These are phyloP conservation scores for Craniophora ligustri DNA, from an alignment of 2,888 invertebrate species.

Conservation along the genomic window DNA sequence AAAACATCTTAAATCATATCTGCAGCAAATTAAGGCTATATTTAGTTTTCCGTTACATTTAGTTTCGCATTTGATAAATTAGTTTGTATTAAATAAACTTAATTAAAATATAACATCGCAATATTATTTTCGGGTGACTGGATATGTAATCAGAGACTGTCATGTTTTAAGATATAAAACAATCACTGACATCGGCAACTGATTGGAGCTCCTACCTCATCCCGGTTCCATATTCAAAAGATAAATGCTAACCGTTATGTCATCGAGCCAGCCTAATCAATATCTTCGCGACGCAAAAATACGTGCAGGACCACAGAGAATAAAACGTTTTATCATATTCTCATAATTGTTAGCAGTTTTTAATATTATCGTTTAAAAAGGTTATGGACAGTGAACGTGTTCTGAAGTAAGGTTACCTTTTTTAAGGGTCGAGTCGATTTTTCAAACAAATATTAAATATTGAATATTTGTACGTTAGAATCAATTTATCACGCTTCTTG, in stretches of 20 bases:
- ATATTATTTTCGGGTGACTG: constrained; percentile 3
- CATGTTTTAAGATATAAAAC: constrained; percentile 59
- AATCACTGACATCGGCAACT: constrained; percentile 53
- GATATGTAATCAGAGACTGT: constrained; percentile 49
- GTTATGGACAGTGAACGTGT: constrained; percentile 30
- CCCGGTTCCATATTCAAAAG: constrained; percentile 29
- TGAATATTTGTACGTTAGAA: constrained; percentile 10
- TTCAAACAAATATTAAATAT: constrained; percentile 30
- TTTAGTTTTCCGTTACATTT: constrained; percentile 24
- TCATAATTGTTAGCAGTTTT: constrained; percentile 35
- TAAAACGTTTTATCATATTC: constrained; percentile 24
- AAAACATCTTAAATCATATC: constrained; percentile 6
- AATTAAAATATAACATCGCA: constrained; percentile 19
- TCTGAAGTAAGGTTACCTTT: constrained; percentile 28
- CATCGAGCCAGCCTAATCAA: constrained; percentile 35
- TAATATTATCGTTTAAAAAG: constrained; percentile 33
- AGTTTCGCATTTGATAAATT: constrained; percentile 27
- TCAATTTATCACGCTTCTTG: constrained; percentile 23
- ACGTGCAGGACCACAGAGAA: constrained; percentile 6
- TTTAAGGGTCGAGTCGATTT: constrained; percentile 15
- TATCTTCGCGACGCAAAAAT: constrained; percentile 27
- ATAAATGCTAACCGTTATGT: constrained; percentile 50
- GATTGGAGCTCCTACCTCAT: constrained; percentile 35
- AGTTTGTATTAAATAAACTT: neutral
- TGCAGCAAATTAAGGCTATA: neutral